phyloP scores from a whole-genome alignment of 1,140 invertebrate species.

The Heterodera schachtii region DNA sequence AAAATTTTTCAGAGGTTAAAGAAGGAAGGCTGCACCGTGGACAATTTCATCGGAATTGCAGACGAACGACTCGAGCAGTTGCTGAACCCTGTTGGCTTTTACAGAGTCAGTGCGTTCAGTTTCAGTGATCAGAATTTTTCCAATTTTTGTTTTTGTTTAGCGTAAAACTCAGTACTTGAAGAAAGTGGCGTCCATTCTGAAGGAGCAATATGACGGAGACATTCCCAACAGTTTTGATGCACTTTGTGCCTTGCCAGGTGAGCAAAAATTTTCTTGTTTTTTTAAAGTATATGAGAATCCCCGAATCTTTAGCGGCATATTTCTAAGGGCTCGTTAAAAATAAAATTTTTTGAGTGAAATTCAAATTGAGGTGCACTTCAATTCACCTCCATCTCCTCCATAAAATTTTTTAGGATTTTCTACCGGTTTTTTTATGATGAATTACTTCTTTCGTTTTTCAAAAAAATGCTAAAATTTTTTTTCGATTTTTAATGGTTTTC shows the following conservation, averaged over 20 bases:
- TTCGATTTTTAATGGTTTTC: too few species aligned
- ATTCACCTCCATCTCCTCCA: too few species aligned
- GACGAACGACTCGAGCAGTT: conserved; percentile 33
- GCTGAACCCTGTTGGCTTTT: conserved; percentile 43
- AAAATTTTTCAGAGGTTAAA: conserved; percentile 45
- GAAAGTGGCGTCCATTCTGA: conserved; percentile 32
- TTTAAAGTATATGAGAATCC: too few species aligned
- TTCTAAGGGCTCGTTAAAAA: too few species aligned
- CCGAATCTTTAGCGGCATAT: too few species aligned
- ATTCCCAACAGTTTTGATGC: conserved; percentile 47
- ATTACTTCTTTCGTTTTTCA: too few species aligned
- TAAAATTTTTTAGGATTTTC: too few species aligned
- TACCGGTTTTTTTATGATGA: too few species aligned
- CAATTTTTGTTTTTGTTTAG: conserved; percentile 36
- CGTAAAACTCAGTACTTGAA: conserved; percentile 48
- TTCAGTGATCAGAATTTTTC: neutral
- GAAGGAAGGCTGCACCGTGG: conserved; percentile 37
- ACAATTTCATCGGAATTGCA: conserved; percentile 35
- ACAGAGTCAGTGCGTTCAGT: conserved; percentile 34
- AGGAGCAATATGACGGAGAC: conserved; percentile 37
- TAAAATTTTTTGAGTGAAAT: too few species aligned
- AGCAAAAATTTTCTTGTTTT: neutral
- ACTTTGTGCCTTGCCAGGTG: conserved; percentile 24
- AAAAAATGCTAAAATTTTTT: too few species aligned
- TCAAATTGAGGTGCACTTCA: too few species aligned